Base-by-base conservation (phyloP, 2,888 invertebrate species). In the Branchinecta sandiegonensis region DNA sequence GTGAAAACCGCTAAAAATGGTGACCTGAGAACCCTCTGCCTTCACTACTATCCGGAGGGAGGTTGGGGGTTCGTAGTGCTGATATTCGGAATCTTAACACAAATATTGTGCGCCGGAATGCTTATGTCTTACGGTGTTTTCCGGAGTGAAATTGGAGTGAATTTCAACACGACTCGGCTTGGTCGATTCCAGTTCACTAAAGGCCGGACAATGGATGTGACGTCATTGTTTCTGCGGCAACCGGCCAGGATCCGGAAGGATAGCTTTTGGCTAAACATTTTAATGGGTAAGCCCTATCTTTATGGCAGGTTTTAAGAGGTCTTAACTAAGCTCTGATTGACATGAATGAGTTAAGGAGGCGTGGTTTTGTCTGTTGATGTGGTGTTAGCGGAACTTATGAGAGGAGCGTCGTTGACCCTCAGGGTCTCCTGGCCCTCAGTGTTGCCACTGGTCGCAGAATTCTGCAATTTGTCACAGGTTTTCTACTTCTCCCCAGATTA, bases 21-120 rank as follows among this genome's bases (percentile, higher is more conserved):
- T 56, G 69, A 69, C 47, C 64, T 69, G 47, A 65, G 69, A 65
- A 74, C 73, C 9, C 71, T 74, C 46, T 70, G 71, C 17, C 72
- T 73, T 37, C 74, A 78, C 68, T 76, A 77, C 71, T 78, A 77
- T 70, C 78, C 78, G 10, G 79, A 79, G 71, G 89, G 89, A 9
- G 90, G 89, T 0, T 90, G 90, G 90, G 91, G 90, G 8, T 91
- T 89, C 89, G 83, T 88, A 68, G 85, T 90, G 67, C 82, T 89
- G 2, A 80, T 83, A 17, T 87, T 86, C 46, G 87, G 86, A 17
- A 82, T 88, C 37, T 77, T 87, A 46, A 87, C 86, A 50, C 88
- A 90, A 77, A 80, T 88, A 48, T 78, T 91, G 48, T 84, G 86
- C 23, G 86, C 88, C 74, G 90, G 90, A 1, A 79, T 89, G 72